These are phyloP conservation scores for Pediacus dermestoides DNA, from an alignment of 2,888 invertebrate species.

Conservation along the genomic window DNA sequence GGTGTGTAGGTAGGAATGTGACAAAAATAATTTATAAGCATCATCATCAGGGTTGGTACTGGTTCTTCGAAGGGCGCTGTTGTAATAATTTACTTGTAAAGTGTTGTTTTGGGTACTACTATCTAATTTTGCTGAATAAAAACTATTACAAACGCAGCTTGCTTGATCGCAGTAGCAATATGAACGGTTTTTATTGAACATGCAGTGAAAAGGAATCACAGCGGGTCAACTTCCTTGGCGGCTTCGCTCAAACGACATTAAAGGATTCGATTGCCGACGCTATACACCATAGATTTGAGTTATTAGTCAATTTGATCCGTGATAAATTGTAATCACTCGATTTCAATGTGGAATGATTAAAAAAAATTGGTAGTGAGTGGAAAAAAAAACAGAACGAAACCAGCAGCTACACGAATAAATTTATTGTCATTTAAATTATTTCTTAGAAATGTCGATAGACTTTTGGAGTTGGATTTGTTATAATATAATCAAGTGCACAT, in stretches of 20 bases:
- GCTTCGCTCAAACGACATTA: constrained; percentile 23
- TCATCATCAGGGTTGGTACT: no score
- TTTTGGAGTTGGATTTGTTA: no score
- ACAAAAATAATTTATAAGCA: constrained; percentile 4
- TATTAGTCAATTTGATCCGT: constrained; percentile 29
- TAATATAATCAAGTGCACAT: no score
- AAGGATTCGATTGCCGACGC: constrained; percentile 29
- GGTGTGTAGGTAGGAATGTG: constrained; percentile 6
- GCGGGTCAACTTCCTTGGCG: constrained; percentile 28
- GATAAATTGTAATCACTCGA: constrained; percentile 26
- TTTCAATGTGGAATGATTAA: constrained; percentile 23
- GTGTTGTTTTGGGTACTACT: no score
- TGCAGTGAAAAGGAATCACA: constrained; percentile 27
- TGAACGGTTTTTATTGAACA: constrained; percentile 25
- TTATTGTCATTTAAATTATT: constrained; percentile 5
- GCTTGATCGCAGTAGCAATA: constrained; percentile 6
- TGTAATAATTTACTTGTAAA: no score
- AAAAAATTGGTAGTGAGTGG: no score
- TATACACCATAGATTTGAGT: constrained; percentile 28
- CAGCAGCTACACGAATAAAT: background rate
- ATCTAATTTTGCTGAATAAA: constrained; percentile 9
- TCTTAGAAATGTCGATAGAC: constrained; percentile 6
- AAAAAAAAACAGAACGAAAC: no score
- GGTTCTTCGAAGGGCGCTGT: no score
- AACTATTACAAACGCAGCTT: constrained; percentile 6